Evolutionary conservation across 2,797 vertebrate genomes (phyloP).

Genomic region (Enoplosus armatus): DNA sequence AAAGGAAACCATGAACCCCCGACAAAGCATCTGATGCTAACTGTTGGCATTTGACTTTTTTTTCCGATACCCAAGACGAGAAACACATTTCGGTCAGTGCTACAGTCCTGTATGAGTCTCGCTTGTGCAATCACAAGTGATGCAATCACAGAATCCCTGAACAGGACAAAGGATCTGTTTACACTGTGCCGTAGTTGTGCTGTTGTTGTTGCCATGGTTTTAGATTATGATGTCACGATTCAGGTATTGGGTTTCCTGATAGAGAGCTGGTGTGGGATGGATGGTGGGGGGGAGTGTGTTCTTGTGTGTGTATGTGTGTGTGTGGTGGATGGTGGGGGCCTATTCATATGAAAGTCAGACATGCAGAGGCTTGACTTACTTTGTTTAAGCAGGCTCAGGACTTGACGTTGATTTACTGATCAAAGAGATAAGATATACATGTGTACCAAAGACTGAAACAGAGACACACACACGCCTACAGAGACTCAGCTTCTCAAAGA

Average conservation of each 20-base stretch:
- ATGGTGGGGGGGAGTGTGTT: not conserved
- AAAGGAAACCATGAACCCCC: not conserved
- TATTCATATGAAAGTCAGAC: constrained; percentile 28
- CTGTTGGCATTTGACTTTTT: not conserved
- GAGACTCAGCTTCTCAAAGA: constrained; percentile 51
- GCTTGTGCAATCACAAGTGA: constrained; percentile 50
- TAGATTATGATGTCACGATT: constrained; percentile 52
- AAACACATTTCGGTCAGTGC: not conserved
- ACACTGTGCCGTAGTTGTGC: constrained; percentile 44
- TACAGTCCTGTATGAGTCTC: not conserved
- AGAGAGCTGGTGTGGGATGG: constrained; percentile 2
- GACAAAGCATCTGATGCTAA: not conserved
- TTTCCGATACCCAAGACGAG: no score
- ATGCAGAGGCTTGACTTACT: constrained; percentile 26
- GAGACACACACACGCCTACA: constrained; percentile 33
- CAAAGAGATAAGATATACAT: constrained; percentile 41
- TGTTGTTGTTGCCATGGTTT: constrained; percentile 65
- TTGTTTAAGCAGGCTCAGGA: constrained; percentile 23
- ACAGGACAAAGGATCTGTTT: constrained; percentile 60
- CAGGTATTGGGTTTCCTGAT: constrained; percentile 49
- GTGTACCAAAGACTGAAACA: constrained; percentile 21
- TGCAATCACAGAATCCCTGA: constrained; percentile 57
- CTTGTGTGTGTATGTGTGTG: not conserved
- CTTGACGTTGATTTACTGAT: constrained; percentile 45
- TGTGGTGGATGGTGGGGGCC: not conserved